Base-by-base conservation (phyloP, 1,140 invertebrate genomes). In the Camponotus floridanus region DNA sequence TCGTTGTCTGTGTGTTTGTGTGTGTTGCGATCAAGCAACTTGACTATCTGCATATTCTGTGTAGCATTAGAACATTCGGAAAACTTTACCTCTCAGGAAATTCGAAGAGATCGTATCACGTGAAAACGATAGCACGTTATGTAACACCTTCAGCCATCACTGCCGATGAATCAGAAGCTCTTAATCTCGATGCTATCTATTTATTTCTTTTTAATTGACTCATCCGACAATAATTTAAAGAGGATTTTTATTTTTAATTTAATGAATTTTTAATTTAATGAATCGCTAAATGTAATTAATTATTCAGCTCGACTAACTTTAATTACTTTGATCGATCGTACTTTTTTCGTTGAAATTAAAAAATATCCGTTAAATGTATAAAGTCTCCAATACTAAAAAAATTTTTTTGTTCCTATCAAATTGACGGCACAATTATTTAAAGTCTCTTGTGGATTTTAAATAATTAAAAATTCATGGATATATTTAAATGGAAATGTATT, bases 41-140 rank as follows among this genome's bases (percentile, higher is more conserved):
- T 39, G 45, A 76, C 71, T 85, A 76, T 64, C 33, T 85, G 39
- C 71, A 85, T 73, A 59, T 26, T 78, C 21, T 31, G 55, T 51
- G 13, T n/a, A 18, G 7, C 45, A 48, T 68, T 51, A 78, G 67
- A 83, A 83, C n/a, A 15, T 36, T 33, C 26, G 31, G 7, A 31
- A 8, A 68, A 48, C 55, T 59, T 55, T n/a, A n/a, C 13, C 33
- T 59, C n/a, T n/a, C 36, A 15, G 13, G 18, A 15, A 74, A 74
- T 57, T 61, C 36, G 39, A 57, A 81, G 48, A 59, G 31, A 64
- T 31, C 15, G 68, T 21, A 55, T 21, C 5, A 68, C 9, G 39
- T 57, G 48, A 61, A 33, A 48, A 83, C 11, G 13, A 48, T 13
- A 18, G n/a, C 36, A 68, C 18, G 5, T 39, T 59, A 59, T 57